Conservation (phyloP, 2,113 vertebrate genomes). For the Notothenia rossii region DNA sequence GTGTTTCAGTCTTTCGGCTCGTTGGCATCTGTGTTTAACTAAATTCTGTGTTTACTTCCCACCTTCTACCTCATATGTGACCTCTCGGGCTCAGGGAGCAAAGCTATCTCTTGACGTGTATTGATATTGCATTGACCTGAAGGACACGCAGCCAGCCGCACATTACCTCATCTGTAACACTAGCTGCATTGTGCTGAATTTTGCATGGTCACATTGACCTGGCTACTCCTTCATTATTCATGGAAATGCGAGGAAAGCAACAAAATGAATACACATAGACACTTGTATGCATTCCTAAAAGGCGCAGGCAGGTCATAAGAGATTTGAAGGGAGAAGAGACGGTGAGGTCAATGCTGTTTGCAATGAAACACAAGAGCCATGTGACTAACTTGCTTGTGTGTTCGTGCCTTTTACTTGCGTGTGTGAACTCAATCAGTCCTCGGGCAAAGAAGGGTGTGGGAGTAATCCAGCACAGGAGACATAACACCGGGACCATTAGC, state of each 20-base stretch:
- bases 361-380: conserved; percentile 60
- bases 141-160: conserved; percentile 44
- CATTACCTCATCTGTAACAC: conserved; percentile 79
- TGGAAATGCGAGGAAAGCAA: conserved; percentile 60
- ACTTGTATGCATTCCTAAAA: conserved; percentile 48
- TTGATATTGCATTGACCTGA: conserved; percentile 69
- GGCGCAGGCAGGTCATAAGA: conserved; percentile 18
- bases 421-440: conserved; percentile 69
- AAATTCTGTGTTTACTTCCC: conserved; percentile 34
- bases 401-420: conserved; percentile 38
- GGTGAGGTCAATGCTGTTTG: conserved; percentile 24
- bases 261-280: conserved; percentile 57
- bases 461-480: conserved; percentile 72
- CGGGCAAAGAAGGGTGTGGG: conserved; percentile 58
- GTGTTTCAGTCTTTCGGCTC: conserved; percentile 16
- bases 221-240: conserved; percentile 82
- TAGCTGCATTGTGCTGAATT: conserved; percentile 80
- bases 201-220: conserved; percentile 84
- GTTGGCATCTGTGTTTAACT: conserved; percentile 38
- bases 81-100: conserved; percentile 33
- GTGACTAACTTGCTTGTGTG: conserved; percentile 48
- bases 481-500: conserved; percentile 74
- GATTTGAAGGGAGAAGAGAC: conserved; percentile 42
- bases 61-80: conserved; percentile 44
- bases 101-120: conserved; percentile 45